These are phyloP conservation scores for Ammodytes marinus DNA, from an alignment of 2,113 vertebrate genomes.

Conservation along the genomic window DNA sequence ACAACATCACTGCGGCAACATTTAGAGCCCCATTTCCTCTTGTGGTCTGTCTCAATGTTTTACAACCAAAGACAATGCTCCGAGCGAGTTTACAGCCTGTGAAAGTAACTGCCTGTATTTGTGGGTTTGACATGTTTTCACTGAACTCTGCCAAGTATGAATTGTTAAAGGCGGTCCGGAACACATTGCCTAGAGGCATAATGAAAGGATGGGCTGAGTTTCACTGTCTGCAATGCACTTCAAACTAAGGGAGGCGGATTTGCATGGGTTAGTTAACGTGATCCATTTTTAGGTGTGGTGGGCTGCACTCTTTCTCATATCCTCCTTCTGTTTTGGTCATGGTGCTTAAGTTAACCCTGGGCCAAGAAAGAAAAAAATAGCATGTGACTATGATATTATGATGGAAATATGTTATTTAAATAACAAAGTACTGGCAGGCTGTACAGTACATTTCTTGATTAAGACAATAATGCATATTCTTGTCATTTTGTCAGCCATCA, in stretches of 20 bases:
- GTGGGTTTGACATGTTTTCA: constrained; percentile 8
- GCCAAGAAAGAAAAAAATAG: neutral
- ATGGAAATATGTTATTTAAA: neutral
- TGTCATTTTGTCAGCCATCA: neutral
- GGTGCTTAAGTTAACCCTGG: neutral
- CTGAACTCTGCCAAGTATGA: neutral
- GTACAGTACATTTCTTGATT: neutral
- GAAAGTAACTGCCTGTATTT: neutral
- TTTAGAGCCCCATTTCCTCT: constrained; percentile 56
- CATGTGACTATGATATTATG: neutral
- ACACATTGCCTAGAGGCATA: neutral
- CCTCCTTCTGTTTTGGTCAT: neutral
- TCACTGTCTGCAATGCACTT: constrained; percentile 36
- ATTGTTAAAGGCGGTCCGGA: neutral
- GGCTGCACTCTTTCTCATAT: neutral
- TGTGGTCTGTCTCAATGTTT: constrained; percentile 48
- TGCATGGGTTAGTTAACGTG: constrained; percentile 11
- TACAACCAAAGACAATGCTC: constrained; percentile 28
- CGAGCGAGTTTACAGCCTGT: constrained; percentile 52
- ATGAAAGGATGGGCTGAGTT: constrained; percentile 1
- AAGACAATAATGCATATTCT: neutral
- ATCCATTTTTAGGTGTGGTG: constrained; percentile 29
- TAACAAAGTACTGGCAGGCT: neutral
- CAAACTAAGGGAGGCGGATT: constrained; percentile 28
- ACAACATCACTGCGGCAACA: constrained; percentile 47